Evolutionary conservation across 2,113 vertebrate species (phyloP), one percentile per base, ranked within the genome.

Genomic region (Pyrgilauda ruficollis): DNA sequence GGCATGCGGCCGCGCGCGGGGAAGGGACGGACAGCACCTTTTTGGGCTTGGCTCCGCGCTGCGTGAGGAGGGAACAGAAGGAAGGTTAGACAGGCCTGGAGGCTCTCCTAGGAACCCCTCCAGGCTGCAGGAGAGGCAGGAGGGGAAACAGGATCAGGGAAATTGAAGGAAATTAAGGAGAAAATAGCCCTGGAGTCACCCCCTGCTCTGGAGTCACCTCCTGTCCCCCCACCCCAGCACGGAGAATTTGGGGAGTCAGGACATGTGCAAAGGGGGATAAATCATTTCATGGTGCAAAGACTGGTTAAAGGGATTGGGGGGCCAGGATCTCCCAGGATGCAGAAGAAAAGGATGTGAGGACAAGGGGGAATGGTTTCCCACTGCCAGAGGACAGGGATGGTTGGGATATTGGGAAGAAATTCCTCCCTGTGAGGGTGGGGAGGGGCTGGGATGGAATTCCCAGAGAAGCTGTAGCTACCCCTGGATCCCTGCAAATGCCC

Each of bases 21-120:
- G 0, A 2, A 22, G 59, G 87, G 41, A 61, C 89, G 4, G 0
- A 91, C 98, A 89, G 88, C 98, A 99, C 99, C 99, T 99, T 99
- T 98, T 99, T 99, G 83, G 98, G 98, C 96, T 99, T 99, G 92
- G 97, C 85, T 99, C 99, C 99, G 94, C 99, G 99, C 99, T 99
- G 99, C 98, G 80, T 98, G 97, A 97, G 92, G 91, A 96, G 95
- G 95, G 96, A 96, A 96, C 44, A 98, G 97, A 97, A 97, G 87
- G 78, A 94, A 95, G 1, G 96, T 98, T 98, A 98, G 97, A 69
- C 46, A n/a, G 35, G 14, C 59, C 61, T 44, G 76, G 37, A 18
- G 37, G 4, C 6, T 49, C 58, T n/a, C 49, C 43, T 18, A 14
- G 44, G 67, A 74, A 56, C 22, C 13, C 3, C 53, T 6, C 3